Percentiles rank a stretch among this genome's conserved stretches.
Evolutionary conservation across 1,140 invertebrate species (phyloP).

Genomic region (Neuroterus valhalla): DNA sequence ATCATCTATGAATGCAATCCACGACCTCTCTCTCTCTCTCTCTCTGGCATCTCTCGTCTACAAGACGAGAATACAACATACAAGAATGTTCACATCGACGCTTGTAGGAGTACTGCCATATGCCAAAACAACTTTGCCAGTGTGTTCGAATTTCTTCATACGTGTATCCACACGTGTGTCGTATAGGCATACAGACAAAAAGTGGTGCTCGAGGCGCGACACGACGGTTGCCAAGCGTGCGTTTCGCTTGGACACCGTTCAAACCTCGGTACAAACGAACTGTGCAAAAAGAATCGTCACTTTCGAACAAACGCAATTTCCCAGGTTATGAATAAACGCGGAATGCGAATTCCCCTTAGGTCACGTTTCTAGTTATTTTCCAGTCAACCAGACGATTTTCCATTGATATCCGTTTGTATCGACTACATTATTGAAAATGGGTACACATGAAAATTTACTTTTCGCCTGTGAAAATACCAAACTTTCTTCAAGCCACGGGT

Average conservation of each 20-base stretch:
- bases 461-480: neutral
- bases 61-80: too few species aligned
- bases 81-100: slow-evolving; percentile 49
- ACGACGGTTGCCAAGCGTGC: neutral
- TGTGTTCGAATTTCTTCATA: slow-evolving; percentile 35
- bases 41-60: neutral
- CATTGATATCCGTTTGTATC: neutral
- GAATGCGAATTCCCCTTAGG: neutral
- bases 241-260: neutral
- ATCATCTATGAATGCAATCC: slow-evolving; percentile 15
- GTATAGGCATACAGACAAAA: slow-evolving; percentile 16
- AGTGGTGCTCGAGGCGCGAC: neutral
- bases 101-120: slow-evolving; percentile 70
- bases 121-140: slow-evolving; percentile 47
- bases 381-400: slow-evolving; percentile 40
- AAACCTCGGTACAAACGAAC: neutral
- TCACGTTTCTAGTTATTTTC: slow-evolving; percentile 34
- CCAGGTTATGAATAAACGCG: slow-evolving; percentile 38
- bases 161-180: slow-evolving; percentile 39
- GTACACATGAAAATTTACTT: slow-evolving; percentile 6
- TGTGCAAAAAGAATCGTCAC: slow-evolving; percentile 1
- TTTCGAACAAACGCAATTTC: slow-evolving; percentile 43
- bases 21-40: slow-evolving; percentile 8
- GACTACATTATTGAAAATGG: neutral
- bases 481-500: neutral